Evolutionary conservation across 1,140 invertebrate genomes (phyloP), one percentile per base, ranked within the genome.

Genomic region (Penaeus japonicus): DNA sequence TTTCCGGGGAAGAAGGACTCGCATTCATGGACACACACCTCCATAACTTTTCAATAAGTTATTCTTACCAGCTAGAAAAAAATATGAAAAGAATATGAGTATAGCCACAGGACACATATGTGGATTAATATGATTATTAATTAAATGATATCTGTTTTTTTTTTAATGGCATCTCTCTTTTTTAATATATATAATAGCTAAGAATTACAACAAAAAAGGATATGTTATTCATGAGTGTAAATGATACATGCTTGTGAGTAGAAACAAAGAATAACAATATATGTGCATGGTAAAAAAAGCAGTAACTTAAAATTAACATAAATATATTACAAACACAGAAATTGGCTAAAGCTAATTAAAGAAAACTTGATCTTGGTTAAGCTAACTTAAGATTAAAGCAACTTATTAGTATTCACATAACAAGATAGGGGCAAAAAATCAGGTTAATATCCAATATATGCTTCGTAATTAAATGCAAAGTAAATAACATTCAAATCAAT

Each of bases 1-100:
- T 24, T 4, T 54, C 27, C 35, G 32, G 73, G 47, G 73, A 27
- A 32, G 70, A 78, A 32, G 70, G 59, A 54, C 53, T 78, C 53
- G 73, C n/a, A 32, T 53, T 32, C 27, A 55, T n/a, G 73, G 84
- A 35, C 77, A 80, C 85, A 59, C 85, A 59, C 54, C 77, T 57
- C 85, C 78, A 86, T 86, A 86, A 86, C 85, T 86, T 75, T 86
- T 27, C 75, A 80, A 78, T 47, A 47, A 86, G 85, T 86, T 86
- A 86, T 86, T 80, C 85, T 86, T 86, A 86, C 85, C 85, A 79
- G 85, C 85, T 86, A 86, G 85, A 86, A 86, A 65, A 86, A 73
- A 73, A 62, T 79, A 86, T 79, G 39, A 24, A 86, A n/a, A 30
- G 30, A 35, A 86, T 39, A 86, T 86, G 78, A 86, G 78, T 86